A percentile compares a stretch with the other conserved stretches of the same genome.
phyloP scores from a whole-genome alignment of 2,797 vertebrate species.

The Sebastes umbrosus region DNA sequence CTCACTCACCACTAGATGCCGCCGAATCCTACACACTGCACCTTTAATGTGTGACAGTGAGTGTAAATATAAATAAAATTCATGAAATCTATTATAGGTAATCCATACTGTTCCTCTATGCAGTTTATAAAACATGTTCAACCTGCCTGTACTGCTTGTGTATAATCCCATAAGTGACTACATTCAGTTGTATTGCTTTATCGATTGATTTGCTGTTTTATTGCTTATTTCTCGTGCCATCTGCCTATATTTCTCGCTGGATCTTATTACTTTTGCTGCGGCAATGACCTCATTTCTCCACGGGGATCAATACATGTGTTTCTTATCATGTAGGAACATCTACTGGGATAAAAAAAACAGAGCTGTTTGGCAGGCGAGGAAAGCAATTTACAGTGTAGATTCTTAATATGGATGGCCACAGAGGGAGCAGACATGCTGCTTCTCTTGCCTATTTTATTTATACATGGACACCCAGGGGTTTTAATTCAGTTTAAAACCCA shows the following conservation, averaged over 20 bases:
- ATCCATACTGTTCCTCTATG: not conserved
- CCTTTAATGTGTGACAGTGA: not conserved
- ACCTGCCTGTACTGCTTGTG: not conserved
- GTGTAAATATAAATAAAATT: not conserved
- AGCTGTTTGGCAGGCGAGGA: not conserved
- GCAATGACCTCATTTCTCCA: conserved; percentile 15
- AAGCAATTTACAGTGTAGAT: conserved; percentile 15
- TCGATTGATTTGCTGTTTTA: conserved; percentile 3
- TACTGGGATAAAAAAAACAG: not conserved
- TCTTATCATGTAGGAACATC: conserved; percentile 6
- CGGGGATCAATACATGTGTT: conserved; percentile 5
- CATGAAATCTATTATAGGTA: not conserved
- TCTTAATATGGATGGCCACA: not conserved
- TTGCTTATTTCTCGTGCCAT: not conserved
- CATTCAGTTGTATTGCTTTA: not conserved
- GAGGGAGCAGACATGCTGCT: not conserved
- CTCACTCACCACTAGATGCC: not conserved
- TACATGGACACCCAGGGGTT: not conserved
- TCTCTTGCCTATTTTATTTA: conserved; percentile 8
- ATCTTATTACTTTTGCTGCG: conserved; percentile 21
- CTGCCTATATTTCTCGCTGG: conserved; percentile 6
- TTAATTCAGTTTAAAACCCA: not conserved
- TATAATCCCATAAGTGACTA: not conserved
- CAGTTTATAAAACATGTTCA: not conserved
- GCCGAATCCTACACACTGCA: not conserved